Percentiles rank a stretch among this genome's conserved stretches.
Evolutionary conservation across 2,797 vertebrate species (phyloP).

Genomic region (Odontamblyopus lacepedii): DNA sequence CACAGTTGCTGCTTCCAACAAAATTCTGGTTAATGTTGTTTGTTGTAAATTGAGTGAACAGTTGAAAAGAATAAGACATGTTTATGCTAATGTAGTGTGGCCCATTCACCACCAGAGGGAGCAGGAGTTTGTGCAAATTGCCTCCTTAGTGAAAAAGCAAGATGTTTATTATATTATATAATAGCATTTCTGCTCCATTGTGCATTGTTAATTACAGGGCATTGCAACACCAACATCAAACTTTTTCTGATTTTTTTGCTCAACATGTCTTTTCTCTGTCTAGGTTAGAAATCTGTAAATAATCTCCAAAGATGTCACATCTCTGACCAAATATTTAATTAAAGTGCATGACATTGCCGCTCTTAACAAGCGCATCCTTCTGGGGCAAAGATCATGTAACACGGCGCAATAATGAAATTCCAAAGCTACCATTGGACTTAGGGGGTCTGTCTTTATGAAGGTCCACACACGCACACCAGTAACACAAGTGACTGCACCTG

Average conservation of each 20-base stretch:
- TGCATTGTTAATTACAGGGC: neutral
- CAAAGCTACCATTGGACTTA: slow-evolving; percentile 50
- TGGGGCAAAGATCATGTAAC: slow-evolving; percentile 53
- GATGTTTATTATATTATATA: too few relatives aligned
- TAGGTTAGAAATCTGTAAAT: slow-evolving; percentile 9
- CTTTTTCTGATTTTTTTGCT: neutral
- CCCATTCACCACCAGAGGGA: slow-evolving; percentile 44
- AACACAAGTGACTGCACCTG: slow-evolving; percentile 59
- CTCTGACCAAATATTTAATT: slow-evolving; percentile 32
- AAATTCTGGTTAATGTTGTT: neutral
- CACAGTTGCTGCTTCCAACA: neutral
- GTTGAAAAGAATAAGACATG: neutral
- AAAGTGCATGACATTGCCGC: slow-evolving; percentile 20
- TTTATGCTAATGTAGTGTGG: slow-evolving; percentile 3
- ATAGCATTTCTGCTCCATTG: too few relatives aligned
- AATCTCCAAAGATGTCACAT: slow-evolving; percentile 16
- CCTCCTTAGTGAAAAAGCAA: neutral
- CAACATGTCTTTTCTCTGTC: neutral
- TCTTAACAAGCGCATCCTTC: slow-evolving; percentile 24
- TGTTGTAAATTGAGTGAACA: neutral
- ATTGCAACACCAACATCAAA: neutral
- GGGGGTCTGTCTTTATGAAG: slow-evolving; percentile 30
- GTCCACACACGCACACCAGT: slow-evolving; percentile 21
- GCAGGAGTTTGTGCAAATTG: slow-evolving; percentile 33
- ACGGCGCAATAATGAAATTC: slow-evolving; percentile 60